phyloP scores from a whole-genome alignment of 2,888 invertebrate species.

The Idaea aversata region DNA sequence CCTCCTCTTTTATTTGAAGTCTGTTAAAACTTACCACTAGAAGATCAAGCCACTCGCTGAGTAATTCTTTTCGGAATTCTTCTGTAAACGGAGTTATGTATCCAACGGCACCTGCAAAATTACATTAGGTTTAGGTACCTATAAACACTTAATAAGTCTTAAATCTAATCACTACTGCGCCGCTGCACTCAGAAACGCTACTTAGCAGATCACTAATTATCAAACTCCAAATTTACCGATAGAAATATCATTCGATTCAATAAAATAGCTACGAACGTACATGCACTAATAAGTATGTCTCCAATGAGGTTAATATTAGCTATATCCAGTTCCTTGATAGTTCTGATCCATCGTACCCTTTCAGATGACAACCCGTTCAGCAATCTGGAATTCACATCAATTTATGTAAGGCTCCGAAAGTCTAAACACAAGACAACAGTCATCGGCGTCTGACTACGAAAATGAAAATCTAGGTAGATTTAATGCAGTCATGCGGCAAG shows the following conservation, averaged over 20 bases:
- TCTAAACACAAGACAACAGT: too few species aligned
- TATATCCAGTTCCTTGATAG: conserved; percentile 80
- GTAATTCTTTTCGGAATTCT: conserved; percentile 79
- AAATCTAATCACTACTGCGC: background rate
- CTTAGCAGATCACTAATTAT: background rate
- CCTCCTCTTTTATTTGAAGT: background rate
- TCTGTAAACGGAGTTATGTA: conserved; percentile 90
- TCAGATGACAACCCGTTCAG: conserved; percentile 85
- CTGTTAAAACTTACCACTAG: conserved; percentile 46
- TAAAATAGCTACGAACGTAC: too few species aligned
- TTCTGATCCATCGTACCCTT: conserved; percentile 85
- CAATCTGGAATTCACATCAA: conserved; percentile 56
- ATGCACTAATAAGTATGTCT: conserved; percentile 85
- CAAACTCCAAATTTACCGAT: too few species aligned
- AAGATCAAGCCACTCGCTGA: conserved; percentile 79
- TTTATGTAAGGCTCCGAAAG: too few species aligned
- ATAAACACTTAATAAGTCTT: background rate
- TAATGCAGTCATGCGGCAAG: too few species aligned
- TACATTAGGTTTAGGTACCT: background rate
- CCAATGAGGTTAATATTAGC: conserved; percentile 83
- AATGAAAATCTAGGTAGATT: too few species aligned
- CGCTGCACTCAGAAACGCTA: background rate
- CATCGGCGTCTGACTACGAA: too few species aligned
- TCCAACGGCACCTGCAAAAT: conserved; percentile 83
- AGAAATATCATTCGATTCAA: too few species aligned